Base-by-base conservation (phyloP, 2,888 invertebrate species). In the Apamea anceps region DNA sequence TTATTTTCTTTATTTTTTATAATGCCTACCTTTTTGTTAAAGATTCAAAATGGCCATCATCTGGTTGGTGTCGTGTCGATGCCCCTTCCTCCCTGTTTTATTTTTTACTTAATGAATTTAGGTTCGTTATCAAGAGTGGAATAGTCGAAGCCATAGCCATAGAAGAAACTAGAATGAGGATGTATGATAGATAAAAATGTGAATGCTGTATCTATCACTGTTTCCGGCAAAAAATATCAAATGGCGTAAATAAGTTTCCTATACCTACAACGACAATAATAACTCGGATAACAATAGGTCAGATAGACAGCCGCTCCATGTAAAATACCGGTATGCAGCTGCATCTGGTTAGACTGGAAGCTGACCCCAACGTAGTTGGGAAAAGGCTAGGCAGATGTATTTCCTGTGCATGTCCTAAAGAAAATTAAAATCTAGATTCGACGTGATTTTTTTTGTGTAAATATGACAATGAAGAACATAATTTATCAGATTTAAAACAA, bases 181-280 rank as follows among this genome's bases (percentile, higher is more conserved):
- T 70, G 79, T 68, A 2, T 25, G 12, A 70, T 25, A 65, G 70
- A 79, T 79, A 79, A 48, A n/a, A 32, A 32, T 21, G 45, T 79
- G 15, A 12, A 8, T 48, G 8, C n/a, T 63, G 51, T 70, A 63
- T 77, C 28, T 66, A 48, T 77, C 5, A 28, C 21, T 15, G 63
- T 65, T 79, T 70, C 79, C 79, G 79, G 45, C n/a, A 51, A 63
- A 68, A 62, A 68, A 63, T 5, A 15, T 21, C 3, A 6, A 57
- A 45, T 65, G 54, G 5, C n/a, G 25, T 48, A 28, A 60, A 60
- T 13, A n/a, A 13, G n/a, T n/a, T 60, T 60, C 60, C 12, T 12
- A 60, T n/a, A 13, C n/a, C n/a, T 60, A 60, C 21, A 5, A 65
- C 37, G 37, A 6, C 60, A 70, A 70, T n/a, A n/a, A n/a, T n/a